Percentiles rank a stretch among this genome's conserved stretches.
phyloP scores from a whole-genome alignment of 2,113 vertebrate species.

The Dinomys branickii region DNA sequence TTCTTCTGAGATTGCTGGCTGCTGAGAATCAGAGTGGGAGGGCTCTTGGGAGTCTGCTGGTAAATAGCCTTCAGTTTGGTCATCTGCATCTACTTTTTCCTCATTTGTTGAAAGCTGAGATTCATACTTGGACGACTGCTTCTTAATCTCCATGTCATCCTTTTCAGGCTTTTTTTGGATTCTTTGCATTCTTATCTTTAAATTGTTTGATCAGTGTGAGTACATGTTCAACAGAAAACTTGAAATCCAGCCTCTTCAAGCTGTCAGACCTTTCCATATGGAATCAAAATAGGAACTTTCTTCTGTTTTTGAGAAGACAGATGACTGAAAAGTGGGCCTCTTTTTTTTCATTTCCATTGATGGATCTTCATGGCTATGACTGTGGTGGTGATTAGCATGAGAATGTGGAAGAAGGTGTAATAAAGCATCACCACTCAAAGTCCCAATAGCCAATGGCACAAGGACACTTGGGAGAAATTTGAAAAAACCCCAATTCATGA shows the following conservation, averaged over 20 bases:
- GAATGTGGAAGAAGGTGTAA: conserved; percentile 97
- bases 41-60: conserved; percentile 86
- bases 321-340: conserved; percentile 83
- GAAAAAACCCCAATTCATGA: conserved; percentile 97
- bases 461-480: conserved; percentile 98
- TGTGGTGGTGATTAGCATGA: conserved; percentile 88
- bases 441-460: conserved; percentile 96
- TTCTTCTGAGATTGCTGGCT: conserved; percentile 90
- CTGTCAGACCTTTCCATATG: conserved; percentile 96
- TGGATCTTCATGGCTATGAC: conserved; percentile 85
- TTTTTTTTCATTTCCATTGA: conserved; percentile 82
- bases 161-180: conserved; percentile 92
- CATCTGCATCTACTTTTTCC: conserved; percentile 90
- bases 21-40: conserved; percentile 86
- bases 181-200: conserved; percentile 98
- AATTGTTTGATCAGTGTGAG: conserved; percentile 98
- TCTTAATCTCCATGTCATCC: conserved; percentile 91
- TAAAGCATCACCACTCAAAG: conserved; percentile 97
- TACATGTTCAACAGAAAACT: conserved; percentile 98
- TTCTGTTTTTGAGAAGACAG: conserved; percentile 84
- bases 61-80: conserved; percentile 86
- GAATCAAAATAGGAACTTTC: conserved; percentile 90
- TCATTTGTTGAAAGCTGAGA: conserved; percentile 88
- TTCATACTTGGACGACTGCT: conserved; percentile 85
- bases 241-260: conserved; percentile 95